Conservation (phyloP, 2,888 invertebrate genomes). For the Acleris holmiana region DNA sequence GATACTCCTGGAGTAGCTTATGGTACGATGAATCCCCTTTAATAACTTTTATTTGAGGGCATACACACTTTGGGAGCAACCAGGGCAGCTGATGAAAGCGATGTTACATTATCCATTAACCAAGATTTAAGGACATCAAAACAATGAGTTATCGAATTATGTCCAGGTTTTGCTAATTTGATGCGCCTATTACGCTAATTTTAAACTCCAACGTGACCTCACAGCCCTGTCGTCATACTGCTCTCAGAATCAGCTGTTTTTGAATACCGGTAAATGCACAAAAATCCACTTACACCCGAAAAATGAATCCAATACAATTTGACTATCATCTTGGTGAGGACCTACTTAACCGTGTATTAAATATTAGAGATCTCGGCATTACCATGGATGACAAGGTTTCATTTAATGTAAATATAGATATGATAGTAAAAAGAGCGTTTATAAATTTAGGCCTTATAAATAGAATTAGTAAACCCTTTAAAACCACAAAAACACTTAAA, state of each 20-base stretch:
- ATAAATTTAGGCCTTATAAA: neutral
- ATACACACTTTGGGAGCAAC: too few species aligned
- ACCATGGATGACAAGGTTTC: neutral
- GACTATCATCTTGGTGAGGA: too few species aligned
- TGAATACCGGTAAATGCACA: too few species aligned
- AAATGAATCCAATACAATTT: too few species aligned
- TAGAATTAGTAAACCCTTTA: neutral
- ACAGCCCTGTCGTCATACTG: too few species aligned
- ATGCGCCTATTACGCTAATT: too few species aligned
- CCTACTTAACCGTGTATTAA: neutral
- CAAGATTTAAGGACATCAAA: conserved; percentile 12
- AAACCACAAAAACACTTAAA: neutral
- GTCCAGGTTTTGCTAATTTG: too few species aligned
- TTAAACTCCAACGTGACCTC: too few species aligned
- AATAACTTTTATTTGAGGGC: too few species aligned
- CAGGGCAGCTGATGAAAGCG: neutral
- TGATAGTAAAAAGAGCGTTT: neutral
- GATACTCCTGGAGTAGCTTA: conserved; percentile 1
- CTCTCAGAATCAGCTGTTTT: too few species aligned
- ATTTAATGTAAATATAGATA: neutral
- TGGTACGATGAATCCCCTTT: neutral
- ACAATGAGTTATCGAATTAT: conserved; percentile 3
- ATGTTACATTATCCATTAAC: conserved; percentile 36
- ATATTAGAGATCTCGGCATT: neutral
- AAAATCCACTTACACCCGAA: too few species aligned